phyloP scores from a whole-genome alignment of 2,797 vertebrate species.

The Melanotaenia pygmaea region DNA sequence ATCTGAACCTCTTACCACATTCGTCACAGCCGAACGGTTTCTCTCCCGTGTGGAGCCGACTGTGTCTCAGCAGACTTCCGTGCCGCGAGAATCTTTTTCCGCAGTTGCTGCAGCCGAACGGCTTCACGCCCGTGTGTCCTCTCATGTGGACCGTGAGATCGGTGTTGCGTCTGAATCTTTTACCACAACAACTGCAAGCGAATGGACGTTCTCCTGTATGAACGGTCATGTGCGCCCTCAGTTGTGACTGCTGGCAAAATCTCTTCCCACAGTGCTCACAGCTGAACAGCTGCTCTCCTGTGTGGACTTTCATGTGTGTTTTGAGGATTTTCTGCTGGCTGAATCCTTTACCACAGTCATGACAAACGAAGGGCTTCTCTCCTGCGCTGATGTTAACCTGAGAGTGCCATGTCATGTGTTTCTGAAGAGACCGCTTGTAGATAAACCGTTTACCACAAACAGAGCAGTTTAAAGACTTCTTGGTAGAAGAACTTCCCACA shows the following conservation, averaged over 20 bases:
- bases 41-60: slow-evolving; percentile 1
- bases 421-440: slow-evolving; percentile 27
- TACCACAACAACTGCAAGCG: slow-evolving; percentile 3
- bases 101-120: not conserved
- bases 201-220: slow-evolving; percentile 18
- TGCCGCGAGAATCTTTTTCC: slow-evolving; percentile 1
- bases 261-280: not conserved
- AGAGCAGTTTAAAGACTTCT: not conserved
- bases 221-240: not conserved
- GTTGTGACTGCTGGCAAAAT: not conserved
- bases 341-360: not conserved
- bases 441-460: slow-evolving; percentile 13
- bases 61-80: slow-evolving; percentile 6
- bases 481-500: not conserved
- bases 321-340: not conserved
- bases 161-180: not conserved
- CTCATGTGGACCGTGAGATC: slow-evolving; percentile 2
- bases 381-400: not conserved
- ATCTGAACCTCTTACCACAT: slow-evolving; percentile 6
- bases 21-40: slow-evolving; percentile 13
- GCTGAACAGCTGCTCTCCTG: not conserved
- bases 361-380: not conserved
- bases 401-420: slow-evolving; percentile 15
- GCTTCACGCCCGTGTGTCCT: slow-evolving; percentile 5
- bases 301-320: not conserved